A percentile compares a stretch with the other conserved stretches of the same genome.
Evolutionary conservation across 2,888 invertebrate genomes (phyloP).

Genomic region (Meteorus colon): DNA sequence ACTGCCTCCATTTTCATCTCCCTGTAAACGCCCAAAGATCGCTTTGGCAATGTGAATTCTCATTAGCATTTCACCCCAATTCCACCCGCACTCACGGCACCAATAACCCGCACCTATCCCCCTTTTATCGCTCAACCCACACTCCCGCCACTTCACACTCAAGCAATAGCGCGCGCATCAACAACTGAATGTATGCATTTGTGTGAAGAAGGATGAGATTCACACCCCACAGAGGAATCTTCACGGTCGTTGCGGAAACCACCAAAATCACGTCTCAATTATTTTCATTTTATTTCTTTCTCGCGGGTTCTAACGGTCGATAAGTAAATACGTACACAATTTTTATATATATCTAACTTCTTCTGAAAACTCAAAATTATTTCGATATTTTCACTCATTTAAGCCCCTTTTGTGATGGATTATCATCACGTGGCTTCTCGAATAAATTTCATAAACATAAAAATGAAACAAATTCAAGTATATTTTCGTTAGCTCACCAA

Average conservation of each 20-base stretch:
- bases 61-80: conserved; percentile 67
- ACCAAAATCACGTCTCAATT: conserved; percentile 4
- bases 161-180: conserved; percentile 10
- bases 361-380: too few species aligned
- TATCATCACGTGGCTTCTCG: too few species aligned
- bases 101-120: conserved; percentile 16
- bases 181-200: neutral
- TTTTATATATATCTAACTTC: too few species aligned
- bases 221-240: neutral
- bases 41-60: conserved; percentile 43
- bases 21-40: conserved; percentile 18
- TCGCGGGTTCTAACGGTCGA: too few species aligned
- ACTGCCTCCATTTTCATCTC: conserved; percentile 38
- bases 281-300: too few species aligned
- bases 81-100: conserved; percentile 28
- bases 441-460: too few species aligned
- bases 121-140: neutral
- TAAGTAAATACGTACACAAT: too few species aligned
- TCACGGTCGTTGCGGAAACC: neutral
- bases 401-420: too few species aligned
- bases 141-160: neutral
- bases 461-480: too few species aligned
- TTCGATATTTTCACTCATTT: too few species aligned
- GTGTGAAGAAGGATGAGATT: too few species aligned
- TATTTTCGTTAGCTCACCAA: too few species aligned